Evolutionary conservation across 2,888 invertebrate species (phyloP).

Genomic region (Acheta domesticus): DNA sequence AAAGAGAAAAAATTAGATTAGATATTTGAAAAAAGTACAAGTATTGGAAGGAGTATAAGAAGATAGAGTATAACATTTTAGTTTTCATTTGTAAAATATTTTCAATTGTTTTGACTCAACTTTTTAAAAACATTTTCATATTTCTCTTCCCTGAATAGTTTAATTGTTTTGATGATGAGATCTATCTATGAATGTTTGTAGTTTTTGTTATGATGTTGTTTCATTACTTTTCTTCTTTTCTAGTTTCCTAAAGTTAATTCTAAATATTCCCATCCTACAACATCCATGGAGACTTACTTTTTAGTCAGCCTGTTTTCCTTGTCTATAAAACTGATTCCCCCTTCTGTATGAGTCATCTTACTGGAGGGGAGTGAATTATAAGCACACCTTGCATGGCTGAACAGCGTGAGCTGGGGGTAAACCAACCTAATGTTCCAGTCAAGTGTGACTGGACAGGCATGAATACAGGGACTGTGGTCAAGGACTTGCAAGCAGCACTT

Average conservation of each 20-base stretch:
- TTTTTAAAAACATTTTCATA: not conserved
- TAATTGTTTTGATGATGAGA: not conserved
- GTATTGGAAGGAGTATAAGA: no score
- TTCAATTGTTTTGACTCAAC: not conserved
- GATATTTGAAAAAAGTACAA: no score
- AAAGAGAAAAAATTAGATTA: no score
- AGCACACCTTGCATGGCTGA: not conserved
- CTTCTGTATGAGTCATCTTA: not conserved
- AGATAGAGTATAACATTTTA: no score
- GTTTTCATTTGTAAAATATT: not conserved
- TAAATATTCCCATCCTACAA: not conserved
- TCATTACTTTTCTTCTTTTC: not conserved
- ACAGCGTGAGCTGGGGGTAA: not conserved
- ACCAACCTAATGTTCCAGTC: not conserved
- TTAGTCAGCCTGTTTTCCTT: not conserved
- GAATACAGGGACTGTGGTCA: slow-evolving; percentile 47
- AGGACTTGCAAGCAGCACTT: slow-evolving; percentile 62
- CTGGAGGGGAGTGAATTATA: slow-evolving; percentile 9
- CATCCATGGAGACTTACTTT: not conserved
- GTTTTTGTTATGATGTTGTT: not conserved
- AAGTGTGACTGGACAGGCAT: slow-evolving; percentile 30
- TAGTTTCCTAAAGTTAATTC: not conserved
- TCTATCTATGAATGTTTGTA: not conserved
- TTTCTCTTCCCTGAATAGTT: not conserved
- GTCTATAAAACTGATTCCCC: not conserved